A percentile compares a stretch with the other conserved stretches of the same genome.
Evolutionary conservation across 2,797 vertebrate genomes (phyloP).

Genomic region (Sphenopsis melanotis): DNA sequence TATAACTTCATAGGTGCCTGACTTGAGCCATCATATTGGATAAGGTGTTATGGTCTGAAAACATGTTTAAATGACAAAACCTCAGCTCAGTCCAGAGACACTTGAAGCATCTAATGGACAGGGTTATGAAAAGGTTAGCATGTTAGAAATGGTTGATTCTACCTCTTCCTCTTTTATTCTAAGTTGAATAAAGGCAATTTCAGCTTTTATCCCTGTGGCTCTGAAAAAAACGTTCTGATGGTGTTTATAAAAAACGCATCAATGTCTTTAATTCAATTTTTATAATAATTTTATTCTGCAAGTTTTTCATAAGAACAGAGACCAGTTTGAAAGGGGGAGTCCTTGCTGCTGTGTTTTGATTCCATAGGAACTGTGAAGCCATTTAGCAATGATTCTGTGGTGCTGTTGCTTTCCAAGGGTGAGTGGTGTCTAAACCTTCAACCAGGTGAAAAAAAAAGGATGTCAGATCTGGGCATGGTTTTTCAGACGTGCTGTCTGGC

Average conservation of each 20-base stretch:
- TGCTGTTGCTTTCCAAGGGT: background rate
- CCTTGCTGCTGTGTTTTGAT: background rate
- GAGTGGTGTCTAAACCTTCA: background rate
- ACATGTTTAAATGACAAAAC: background rate
- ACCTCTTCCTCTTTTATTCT: constrained; percentile 15
- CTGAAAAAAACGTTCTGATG: background rate
- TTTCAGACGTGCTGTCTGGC: background rate
- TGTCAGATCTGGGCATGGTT: background rate
- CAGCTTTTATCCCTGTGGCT: background rate
- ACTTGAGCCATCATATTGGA: background rate
- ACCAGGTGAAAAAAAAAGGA: background rate
- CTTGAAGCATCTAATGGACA: background rate
- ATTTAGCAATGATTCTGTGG: background rate
- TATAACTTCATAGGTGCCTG: background rate
- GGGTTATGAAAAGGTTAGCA: background rate
- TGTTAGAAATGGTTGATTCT: background rate
- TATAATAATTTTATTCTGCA: background rate
- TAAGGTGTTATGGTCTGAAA: background rate
- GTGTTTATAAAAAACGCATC: background rate
- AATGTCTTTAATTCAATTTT: background rate
- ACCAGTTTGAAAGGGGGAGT: background rate
- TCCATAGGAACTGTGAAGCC: background rate
- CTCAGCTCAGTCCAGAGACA: background rate
- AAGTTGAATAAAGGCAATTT: constrained; percentile 13
- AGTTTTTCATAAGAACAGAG: background rate